Evolutionary conservation across 2,888 invertebrate species (phyloP).

Genomic region (Sinopyrophorus schimmeli): DNA sequence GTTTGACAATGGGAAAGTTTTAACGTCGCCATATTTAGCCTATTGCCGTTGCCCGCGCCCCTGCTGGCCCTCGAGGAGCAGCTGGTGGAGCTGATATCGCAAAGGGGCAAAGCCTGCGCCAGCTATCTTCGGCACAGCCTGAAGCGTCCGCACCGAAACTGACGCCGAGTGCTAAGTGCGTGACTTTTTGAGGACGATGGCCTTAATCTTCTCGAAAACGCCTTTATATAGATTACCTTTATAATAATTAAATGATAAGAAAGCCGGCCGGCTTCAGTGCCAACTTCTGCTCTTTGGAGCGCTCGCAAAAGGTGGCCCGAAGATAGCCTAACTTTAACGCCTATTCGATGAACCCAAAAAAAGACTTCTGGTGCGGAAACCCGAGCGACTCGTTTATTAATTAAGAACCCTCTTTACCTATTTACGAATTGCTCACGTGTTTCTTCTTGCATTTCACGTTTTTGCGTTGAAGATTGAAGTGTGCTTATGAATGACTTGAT

Average conservation of each 20-base stretch:
- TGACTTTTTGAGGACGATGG: conserved; percentile 43
- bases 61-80: conserved; percentile 62
- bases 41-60: conserved; percentile 54
- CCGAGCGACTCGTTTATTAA: conserved; percentile 38
- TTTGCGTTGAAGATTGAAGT: conserved; percentile 42
- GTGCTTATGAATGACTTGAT: conserved; percentile 36
- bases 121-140: conserved; percentile 70
- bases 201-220: conserved; percentile 42
- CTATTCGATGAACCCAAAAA: conserved; percentile 13
- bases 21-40: conserved; percentile 60
- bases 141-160: conserved; percentile 52
- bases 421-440: conserved; percentile 44
- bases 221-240: conserved; percentile 1
- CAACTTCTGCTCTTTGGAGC: conserved; percentile 29
- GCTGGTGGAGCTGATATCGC: conserved; percentile 62
- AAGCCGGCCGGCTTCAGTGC: conserved; percentile 41
- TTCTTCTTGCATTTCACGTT: conserved; percentile 39
- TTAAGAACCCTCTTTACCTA: conserved; percentile 37
- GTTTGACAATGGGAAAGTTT: conserved; percentile 80
- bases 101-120: conserved; percentile 68
- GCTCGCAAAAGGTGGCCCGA: conserved; percentile 47
- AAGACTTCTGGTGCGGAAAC: conserved; percentile 28
- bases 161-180: conserved; percentile 33
- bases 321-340: conserved; percentile 31
- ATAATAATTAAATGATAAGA: no score